A percentile compares a stretch with the other conserved stretches of the same genome.
Conservation (phyloP, 2,888 invertebrate genomes). For the Cheilosia variabilis region DNA sequence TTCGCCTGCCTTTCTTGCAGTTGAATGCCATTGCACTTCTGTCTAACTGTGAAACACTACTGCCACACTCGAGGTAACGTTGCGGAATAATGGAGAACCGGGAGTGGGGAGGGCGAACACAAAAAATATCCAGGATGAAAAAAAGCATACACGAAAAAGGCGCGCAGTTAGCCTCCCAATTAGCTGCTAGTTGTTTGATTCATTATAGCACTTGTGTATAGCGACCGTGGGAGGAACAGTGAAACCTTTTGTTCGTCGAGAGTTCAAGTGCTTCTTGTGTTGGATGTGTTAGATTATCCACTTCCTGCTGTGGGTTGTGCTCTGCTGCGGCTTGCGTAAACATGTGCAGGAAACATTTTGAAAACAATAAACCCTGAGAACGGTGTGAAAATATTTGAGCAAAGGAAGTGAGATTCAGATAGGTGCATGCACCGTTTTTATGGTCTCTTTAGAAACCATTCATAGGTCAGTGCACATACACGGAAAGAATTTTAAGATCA, state of each 20-base stretch:
- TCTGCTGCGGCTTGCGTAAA: constrained; percentile 2
- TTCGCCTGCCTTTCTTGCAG: neutral
- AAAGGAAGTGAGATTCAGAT: neutral
- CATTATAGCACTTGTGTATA: constrained; percentile 27
- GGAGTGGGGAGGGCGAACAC: constrained; percentile 11
- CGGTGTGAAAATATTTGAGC: constrained; percentile 44
- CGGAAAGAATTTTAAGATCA: no score
- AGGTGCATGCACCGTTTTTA: constrained; percentile 7
- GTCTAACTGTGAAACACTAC: constrained; percentile 44
- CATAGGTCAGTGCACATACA: constrained; percentile 16
- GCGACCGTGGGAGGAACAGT: neutral
- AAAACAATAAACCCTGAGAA: constrained; percentile 40
- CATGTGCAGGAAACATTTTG: constrained; percentile 44
- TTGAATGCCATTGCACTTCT: neutral
- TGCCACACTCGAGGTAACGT: constrained; percentile 53
- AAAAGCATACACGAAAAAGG: neutral
- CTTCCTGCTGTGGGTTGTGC: neutral
- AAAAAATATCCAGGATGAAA: constrained; percentile 7
- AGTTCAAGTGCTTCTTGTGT: constrained; percentile 29
- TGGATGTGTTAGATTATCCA: constrained; percentile 43
- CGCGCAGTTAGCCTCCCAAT: constrained; percentile 47
- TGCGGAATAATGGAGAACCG: constrained; percentile 48
- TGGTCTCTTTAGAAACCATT: constrained; percentile 10
- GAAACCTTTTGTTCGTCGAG: constrained; percentile 15
- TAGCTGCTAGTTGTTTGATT: constrained; percentile 62